Base-by-base conservation (phyloP, 2,797 vertebrate genomes). In the Coranthus polyacanthus region DNA sequence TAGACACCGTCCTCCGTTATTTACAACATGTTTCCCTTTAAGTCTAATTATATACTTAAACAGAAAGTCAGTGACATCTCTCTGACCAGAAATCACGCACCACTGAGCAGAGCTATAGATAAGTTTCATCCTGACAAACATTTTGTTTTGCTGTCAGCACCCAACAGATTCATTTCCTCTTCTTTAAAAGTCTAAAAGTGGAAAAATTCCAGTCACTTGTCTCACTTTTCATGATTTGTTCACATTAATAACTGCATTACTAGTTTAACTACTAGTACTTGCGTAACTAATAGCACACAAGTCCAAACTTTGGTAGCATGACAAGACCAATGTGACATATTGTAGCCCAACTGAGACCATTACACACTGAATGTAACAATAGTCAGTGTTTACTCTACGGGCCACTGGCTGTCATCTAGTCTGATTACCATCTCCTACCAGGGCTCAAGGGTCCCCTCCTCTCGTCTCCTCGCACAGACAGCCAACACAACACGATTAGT, bases 351-450 rank as follows among this genome's bases (percentile, higher is more conserved):
- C 65, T 47, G 72, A 73, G 69, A 68, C 51, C 39, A 54, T 82
- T 60, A 75, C 58, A 67, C 60, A 50, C 34, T 47, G 65, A 67
- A 54, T 56, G 61, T 22, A 83, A 80, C 75, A 82, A 75, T 77
- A 62, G 78, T 62, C 79, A 66, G 68, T 67, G 72, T 85, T 81
- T 74, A 58, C 73, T 82, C 72, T 81, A 36, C 65, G 77, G 80
- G 75, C 72, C 80, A 72, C 64, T 70, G 73, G 75, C 82, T 88
- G 80, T 82, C 86, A 83, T 89, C 84, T 87, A 26, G 50, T 83
- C 83, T 78, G 81, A 88, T 85, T 86, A 82, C 70, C 85, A 83
- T 82, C 76, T 84, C 72, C 79, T 72, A 72, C 71, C 80, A 83
- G 61, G 18, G 72, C 82, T 87, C 79, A 79, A 79, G 85, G 81